phyloP scores from a whole-genome alignment of 2,888 invertebrate genomes.

The Epistrophe grossulariae region DNA sequence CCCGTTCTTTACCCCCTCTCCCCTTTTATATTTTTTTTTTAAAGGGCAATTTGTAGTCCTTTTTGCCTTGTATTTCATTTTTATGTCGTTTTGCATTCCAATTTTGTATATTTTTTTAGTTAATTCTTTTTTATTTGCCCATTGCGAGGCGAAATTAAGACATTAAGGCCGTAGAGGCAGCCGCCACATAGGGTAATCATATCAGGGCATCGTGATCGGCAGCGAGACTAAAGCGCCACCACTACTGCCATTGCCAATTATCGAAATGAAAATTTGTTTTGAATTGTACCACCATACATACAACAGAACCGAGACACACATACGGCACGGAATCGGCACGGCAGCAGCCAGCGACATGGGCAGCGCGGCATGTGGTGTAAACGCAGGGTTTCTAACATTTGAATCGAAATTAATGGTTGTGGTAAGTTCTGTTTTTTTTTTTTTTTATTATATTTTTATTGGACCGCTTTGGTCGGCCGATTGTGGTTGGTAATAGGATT shows the following conservation, averaged over 20 bases:
- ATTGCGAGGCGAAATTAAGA: constrained; percentile 71
- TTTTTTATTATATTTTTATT: neutral
- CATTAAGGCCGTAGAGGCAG: constrained; percentile 66
- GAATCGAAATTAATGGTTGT: constrained; percentile 61
- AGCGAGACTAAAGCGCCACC: constrained; percentile 76
- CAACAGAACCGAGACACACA: constrained; percentile 18
- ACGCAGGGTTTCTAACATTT: constrained; percentile 48
- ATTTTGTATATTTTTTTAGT: constrained; percentile 51
- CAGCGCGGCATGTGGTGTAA: constrained; percentile 22
- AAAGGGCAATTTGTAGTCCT: constrained; percentile 67
- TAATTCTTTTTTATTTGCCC: constrained; percentile 42
- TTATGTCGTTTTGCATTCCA: constrained; percentile 72
- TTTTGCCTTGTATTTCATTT: constrained; percentile 57
- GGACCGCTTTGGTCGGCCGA: constrained; percentile 7
- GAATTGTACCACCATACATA: constrained; percentile 41
- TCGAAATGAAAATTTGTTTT: constrained; percentile 66
- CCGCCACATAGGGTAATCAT: constrained; percentile 73
- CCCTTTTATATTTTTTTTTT: constrained; percentile 4
- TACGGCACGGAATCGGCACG: constrained; percentile 11
- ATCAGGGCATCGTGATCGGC: constrained; percentile 75
- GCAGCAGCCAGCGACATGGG: neutral
- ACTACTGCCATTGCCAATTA: constrained; percentile 56
- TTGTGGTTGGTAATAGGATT: constrained; percentile 53
- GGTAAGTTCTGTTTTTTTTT: constrained; percentile 30
- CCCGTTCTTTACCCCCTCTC: neutral